phyloP scores from a whole-genome alignment of 2,797 vertebrate genomes.

The Orientallactaga sibirica region DNA sequence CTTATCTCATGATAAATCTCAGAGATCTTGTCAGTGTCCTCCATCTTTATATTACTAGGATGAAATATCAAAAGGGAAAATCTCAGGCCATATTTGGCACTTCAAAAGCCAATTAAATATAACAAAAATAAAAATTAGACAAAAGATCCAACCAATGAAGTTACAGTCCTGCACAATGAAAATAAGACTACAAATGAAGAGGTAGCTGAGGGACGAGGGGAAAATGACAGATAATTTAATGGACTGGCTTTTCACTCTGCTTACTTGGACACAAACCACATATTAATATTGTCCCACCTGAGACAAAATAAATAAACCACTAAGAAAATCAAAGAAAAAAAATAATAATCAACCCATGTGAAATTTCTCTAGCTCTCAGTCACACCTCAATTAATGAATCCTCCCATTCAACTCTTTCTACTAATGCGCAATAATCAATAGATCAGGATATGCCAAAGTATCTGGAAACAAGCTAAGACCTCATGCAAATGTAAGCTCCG shows the following conservation, averaged over 20 bases:
- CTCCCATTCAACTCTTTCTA: background rate
- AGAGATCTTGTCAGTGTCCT: too few species aligned
- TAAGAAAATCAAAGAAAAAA: background rate
- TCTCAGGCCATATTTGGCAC: background rate
- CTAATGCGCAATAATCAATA: background rate
- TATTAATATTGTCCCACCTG: background rate
- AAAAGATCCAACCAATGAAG: background rate
- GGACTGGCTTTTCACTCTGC: background rate
- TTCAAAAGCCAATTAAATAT: background rate
- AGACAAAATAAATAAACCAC: background rate
- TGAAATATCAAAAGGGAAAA: background rate
- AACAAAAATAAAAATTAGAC: background rate
- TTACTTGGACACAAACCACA: too few species aligned
- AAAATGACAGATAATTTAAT: background rate
- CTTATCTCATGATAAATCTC: too few species aligned
- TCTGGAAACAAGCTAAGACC: background rate
- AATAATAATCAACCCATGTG: background rate
- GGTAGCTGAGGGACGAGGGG: background rate
- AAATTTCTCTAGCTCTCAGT: background rate
- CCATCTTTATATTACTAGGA: too few species aligned
- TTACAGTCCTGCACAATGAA: background rate
- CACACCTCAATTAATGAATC: background rate
- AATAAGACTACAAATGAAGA: conserved; percentile 8
- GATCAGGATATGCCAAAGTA: background rate
- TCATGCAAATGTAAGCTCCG: conserved; percentile 37